Conservation (phyloP, 2,888 invertebrate species). For the Leptodirus hochenwartii region DNA sequence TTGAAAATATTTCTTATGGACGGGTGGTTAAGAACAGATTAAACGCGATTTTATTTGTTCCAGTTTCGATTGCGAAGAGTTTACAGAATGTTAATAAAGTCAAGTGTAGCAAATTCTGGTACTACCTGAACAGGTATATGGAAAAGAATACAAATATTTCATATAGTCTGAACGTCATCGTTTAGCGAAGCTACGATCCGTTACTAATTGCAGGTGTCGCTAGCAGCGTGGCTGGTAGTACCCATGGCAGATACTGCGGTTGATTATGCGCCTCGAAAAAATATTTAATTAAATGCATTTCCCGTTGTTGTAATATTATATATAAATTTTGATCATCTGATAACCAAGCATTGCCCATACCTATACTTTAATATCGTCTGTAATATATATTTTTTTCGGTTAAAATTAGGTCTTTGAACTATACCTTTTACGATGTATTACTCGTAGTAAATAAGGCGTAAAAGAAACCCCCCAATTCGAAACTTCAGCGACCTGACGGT, state of each 20-base stretch:
- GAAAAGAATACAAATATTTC: constrained; percentile 8
- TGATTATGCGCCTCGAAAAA: constrained; percentile 20
- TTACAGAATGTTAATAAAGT: too few relatives aligned
- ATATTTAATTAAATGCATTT: constrained; percentile 26
- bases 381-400: constrained; percentile 13
- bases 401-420: constrained; percentile 9
- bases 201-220: constrained; percentile 29
- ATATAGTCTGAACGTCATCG: constrained; percentile 13
- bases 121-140: constrained; percentile 5
- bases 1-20: too few relatives aligned
- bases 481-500: too few relatives aligned
- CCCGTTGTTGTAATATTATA: constrained; percentile 25
- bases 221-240: too few relatives aligned
- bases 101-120: too few relatives aligned
- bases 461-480: too few relatives aligned
- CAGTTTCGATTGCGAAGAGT: too few relatives aligned
- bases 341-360: constrained; percentile 15
- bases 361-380: constrained; percentile 12
- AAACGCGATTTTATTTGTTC: too few relatives aligned
- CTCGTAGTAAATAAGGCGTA: too few relatives aligned
- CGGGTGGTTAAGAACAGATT: too few relatives aligned
- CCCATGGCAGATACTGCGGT: constrained; percentile 22
- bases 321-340: constrained; percentile 25
- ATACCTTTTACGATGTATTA: too few relatives aligned
- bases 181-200: constrained; percentile 23